Evolutionary conservation across 2,888 invertebrate genomes (phyloP).

Genomic region (Drosophila picticornis): DNA sequence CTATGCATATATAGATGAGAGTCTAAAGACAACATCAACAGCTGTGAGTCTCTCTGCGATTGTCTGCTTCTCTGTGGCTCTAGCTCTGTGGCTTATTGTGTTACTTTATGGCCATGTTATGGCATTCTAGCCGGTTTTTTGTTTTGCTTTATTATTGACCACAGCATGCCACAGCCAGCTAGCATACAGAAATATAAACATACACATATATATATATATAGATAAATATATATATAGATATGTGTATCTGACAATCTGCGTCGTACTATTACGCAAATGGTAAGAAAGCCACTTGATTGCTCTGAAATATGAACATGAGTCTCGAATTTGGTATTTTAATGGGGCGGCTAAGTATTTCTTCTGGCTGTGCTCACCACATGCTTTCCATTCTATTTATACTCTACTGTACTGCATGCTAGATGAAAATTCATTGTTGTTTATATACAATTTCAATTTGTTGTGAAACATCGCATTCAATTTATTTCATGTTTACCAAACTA

Average conservation of each 20-base stretch:
- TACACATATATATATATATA: not conserved
- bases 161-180: conserved; percentile 27
- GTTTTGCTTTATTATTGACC: conserved; percentile 36
- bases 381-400: conserved; percentile 18
- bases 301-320: conserved; percentile 16
- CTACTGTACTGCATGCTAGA: conserved; percentile 8
- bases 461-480: not conserved
- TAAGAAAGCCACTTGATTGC: conserved; percentile 31
- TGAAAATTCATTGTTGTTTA: conserved; percentile 33
- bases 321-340: conserved; percentile 33
- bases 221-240: not conserved
- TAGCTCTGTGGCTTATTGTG: conserved; percentile 59
- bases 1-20: conserved; percentile 13
- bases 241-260: conserved; percentile 53
- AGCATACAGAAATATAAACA: not conserved
- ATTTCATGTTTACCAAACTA: not conserved
- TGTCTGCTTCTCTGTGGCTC: conserved; percentile 15
- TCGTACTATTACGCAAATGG: conserved; percentile 48
- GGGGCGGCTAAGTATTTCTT: not conserved
- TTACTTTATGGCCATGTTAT: conserved; percentile 60
- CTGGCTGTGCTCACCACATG: conserved; percentile 17
- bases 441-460: conserved; percentile 23
- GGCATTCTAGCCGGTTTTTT: conserved; percentile 66
- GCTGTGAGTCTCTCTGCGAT: conserved; percentile 54
- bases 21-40: conserved; percentile 36